Conservation (phyloP, 2,888 invertebrate species). For the Xylophagus ater region DNA sequence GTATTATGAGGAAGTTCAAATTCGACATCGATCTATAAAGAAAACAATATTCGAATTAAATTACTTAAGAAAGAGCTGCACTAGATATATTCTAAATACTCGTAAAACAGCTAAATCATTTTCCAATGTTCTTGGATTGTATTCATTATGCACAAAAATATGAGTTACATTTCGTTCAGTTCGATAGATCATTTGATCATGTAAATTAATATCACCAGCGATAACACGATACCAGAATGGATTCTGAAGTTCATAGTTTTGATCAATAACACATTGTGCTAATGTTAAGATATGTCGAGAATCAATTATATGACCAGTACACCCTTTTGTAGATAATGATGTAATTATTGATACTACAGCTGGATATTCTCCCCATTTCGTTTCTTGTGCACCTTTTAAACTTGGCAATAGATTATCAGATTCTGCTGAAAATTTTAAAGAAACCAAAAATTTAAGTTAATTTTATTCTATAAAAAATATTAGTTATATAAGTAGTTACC, state of each 20-base stretch:
- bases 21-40: too few species aligned
- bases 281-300: conserved; percentile 12
- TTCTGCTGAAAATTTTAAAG: too few species aligned
- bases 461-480: too few species aligned
- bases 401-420: too few species aligned
- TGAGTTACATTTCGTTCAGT: conserved; percentile 10
- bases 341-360: conserved; percentile 3
- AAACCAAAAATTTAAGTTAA: too few species aligned
- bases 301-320: conserved; percentile 11
- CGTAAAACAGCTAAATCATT: conserved; percentile 12
- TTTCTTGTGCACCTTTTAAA: too few species aligned
- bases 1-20: too few species aligned
- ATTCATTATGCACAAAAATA: conserved; percentile 11
- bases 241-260: conserved; percentile 6
- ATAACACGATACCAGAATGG: conserved; percentile 12
- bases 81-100: too few species aligned
- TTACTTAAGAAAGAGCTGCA: too few species aligned
- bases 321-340: background rate
- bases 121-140: conserved; percentile 8
- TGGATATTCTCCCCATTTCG: conserved; percentile 9
- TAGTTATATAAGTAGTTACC: too few species aligned
- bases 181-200: conserved; percentile 7
- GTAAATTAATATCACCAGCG: conserved; percentile 15
- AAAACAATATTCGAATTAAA: too few species aligned
- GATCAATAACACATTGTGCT: conserved; percentile 12